phyloP scores from a whole-genome alignment of 30 jellyfish, hydroid and myxozoan genomes.

The Clytia hemisphaerica region DNA sequence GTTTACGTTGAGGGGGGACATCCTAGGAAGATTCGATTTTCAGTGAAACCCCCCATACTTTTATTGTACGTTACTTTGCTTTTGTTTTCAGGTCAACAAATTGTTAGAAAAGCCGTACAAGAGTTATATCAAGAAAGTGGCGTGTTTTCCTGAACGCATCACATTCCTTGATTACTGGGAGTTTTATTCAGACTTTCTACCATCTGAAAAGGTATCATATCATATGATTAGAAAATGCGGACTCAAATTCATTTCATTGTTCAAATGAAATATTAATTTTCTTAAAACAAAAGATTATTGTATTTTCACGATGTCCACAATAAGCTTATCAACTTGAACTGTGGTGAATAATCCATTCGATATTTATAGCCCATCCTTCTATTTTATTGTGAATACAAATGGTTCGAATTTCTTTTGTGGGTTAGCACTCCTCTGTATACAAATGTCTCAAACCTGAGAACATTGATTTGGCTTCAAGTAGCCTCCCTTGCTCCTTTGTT shows the following conservation, averaged over 20 bases:
- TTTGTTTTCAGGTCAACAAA: conserved; percentile 68
- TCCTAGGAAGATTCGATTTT: too few relatives aligned
- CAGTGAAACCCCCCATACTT: too few relatives aligned
- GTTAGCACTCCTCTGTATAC: background rate
- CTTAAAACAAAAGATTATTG: too few relatives aligned
- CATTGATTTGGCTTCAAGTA: background rate
- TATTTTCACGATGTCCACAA: too few relatives aligned
- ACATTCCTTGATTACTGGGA: conserved; percentile 65
- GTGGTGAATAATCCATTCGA: too few relatives aligned
- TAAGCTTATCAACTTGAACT: too few relatives aligned
- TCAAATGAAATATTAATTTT: too few relatives aligned
- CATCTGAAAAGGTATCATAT: conserved; percentile 85
- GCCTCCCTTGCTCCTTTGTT: background rate
- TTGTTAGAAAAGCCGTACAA: conserved; percentile 77
- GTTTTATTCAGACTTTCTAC: conserved; percentile 60
- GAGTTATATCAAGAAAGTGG: conserved; percentile 81
- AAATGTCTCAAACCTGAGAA: background rate
- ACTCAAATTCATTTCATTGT: too few relatives aligned
- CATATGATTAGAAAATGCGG: too few relatives aligned
- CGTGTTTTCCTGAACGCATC: conserved; percentile 84
- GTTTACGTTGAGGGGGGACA: too few relatives aligned
- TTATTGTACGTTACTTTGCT: background rate
- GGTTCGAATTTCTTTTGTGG: background rate
- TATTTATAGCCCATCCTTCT: too few relatives aligned
- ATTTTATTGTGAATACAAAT: too few relatives aligned